Percentiles rank a stretch among this genome's conserved stretches.
phyloP scores from a whole-genome alignment of 2,797 vertebrate species.

The Anguilla pacifica region DNA sequence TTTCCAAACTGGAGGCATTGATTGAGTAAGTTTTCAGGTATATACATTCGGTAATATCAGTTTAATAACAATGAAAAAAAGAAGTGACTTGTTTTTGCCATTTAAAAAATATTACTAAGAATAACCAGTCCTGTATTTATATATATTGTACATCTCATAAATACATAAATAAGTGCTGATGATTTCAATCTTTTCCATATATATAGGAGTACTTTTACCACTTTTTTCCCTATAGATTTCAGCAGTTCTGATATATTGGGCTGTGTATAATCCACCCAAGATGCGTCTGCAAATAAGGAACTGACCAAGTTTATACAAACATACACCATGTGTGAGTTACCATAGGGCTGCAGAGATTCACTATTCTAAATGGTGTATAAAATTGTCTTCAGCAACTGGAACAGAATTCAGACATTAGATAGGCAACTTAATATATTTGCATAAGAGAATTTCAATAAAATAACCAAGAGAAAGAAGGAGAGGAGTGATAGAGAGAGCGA shows the following conservation, averaged over 20 bases:
- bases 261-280: not conserved
- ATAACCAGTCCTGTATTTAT: no score
- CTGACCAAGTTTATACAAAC: not conserved
- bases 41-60: no score
- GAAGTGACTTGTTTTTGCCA: no score
- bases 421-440: not conserved
- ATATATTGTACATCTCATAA: no score
- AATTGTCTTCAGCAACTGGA: not conserved
- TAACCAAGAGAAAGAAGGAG: not conserved
- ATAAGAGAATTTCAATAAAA: not conserved
- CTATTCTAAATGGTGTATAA: not conserved
- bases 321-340: not conserved
- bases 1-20: no score
- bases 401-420: not conserved
- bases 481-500: not conserved
- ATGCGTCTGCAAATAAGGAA: not conserved
- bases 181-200: not conserved
- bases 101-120: no score
- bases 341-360: not conserved
- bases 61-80: no score
- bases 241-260: not conserved
- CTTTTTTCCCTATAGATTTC: not conserved
- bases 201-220: not conserved
- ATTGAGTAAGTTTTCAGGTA: no score
- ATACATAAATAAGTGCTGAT: not conserved